Evolutionary conservation across 2,797 vertebrate genomes (phyloP), one percentile per base, ranked within the genome.

Genomic region (Ciconia nigra): DNA sequence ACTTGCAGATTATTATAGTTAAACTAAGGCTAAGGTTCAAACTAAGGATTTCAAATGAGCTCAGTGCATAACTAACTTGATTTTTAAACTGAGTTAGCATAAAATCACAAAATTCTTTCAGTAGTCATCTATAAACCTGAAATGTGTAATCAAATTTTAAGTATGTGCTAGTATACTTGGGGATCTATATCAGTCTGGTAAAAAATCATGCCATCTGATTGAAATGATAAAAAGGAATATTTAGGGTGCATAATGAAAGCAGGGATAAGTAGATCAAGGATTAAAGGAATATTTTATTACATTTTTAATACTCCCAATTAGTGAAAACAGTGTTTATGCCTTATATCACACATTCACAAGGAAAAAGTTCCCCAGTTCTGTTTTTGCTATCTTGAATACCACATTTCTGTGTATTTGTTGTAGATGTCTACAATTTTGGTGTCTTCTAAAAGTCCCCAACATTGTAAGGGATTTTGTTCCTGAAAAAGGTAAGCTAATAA

Each of bases 221-320:
- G 67, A 88, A 91, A 83, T 78, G 63, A 94, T 93, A 33, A 94
- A 94, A 95, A 87, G 12, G 87, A 96, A 94, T 95, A 95, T 76
- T 76, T 70, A 86, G 25, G 37, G 13, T 76, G 35, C 20, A 66
- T 91, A 93, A 81, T 55, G 62, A 93, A 90, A 91, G 57, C 6
- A 91, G 39, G 87, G 91, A 83, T 89, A 93, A 95, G 57, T 81
- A 93, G 61, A 83, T 55, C 49, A 90, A 91, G 31, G 33, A 91
- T 81, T 91, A 96, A 93, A 93, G 29, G 76, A 96, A 88, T 94
- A 83, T 74, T 85, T 83, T 87, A 89, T 79, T 81, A 73, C 21
- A 47, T 69, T 94, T 90, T 24, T 76, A 88, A 86, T 66, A 61
- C 14, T 74, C 13, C 5, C 9, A 62, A 65, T 83, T 81, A 88